Base-by-base conservation (phyloP, 2,113 vertebrate genomes). In the Panthera leo region DNA sequence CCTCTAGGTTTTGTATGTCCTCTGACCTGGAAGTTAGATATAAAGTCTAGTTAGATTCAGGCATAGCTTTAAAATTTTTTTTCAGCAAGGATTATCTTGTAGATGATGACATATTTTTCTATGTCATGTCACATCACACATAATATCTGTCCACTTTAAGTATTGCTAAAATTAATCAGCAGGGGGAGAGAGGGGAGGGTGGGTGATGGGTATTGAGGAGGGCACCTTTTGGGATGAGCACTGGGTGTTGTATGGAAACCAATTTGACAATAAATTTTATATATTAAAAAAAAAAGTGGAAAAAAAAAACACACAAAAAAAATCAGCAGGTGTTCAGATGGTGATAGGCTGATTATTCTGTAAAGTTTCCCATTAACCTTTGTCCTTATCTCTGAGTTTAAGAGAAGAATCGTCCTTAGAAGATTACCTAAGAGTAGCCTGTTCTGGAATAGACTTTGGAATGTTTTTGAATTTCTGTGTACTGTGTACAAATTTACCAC, bases 391-490 rank as follows among this genome's bases (percentile, higher is more conserved):
- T 75, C 7, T 13, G 31, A 95, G 34, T 78, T 76, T 87, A 95
- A 92, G 70, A 91, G 91, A 93, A 85, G 76, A 85, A 14, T 84
- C 45, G 83, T 71, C 27, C 45, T 82, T 48, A 76, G 55, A 58
- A 48, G 31, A 39, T 68, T 67, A 39, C 70, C 61, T n/a, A 67
- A 61, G 39, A 76, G 29, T 83, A 82, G 18, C 53, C 36, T 93
- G 21, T 94, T 96, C 13, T 93, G 73, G 39, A 97, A 75, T 90
- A 53, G 67, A 14, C 16, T 84, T 61, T 78, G 65, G 63, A 93
- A 85, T 94, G 12, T 89, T 7, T 92, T 79, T 92, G 55, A 39
- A 83, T 87, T 94, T 91, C 34, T 86, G 34, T 80, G 80, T 79
- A 89, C 31, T 63, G 7, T 92, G 19, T 93, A 19, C 16, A 87